A percentile compares a stretch with the other conserved stretches of the same genome.
phyloP scores from a whole-genome alignment of 2,113 vertebrate genomes.

The Malurus melanocephalus region DNA sequence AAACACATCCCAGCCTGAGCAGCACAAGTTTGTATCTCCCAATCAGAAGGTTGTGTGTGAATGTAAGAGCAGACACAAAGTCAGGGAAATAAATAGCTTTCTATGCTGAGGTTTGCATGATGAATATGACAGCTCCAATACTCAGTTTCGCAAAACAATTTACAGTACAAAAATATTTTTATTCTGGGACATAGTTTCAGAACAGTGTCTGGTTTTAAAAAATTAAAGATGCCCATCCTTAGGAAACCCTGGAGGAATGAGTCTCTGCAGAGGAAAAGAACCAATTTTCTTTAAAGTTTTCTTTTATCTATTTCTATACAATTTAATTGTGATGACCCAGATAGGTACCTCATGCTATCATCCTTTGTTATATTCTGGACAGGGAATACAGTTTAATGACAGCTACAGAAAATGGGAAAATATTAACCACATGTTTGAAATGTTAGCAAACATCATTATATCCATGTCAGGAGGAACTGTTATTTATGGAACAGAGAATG shows the following conservation, averaged over 20 bases:
- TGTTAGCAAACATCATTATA: background rate
- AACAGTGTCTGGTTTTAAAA: slow-evolving; percentile 21
- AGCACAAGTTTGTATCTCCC: background rate
- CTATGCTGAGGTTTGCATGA: background rate
- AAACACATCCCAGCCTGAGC: background rate
- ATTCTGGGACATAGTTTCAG: slow-evolving; percentile 4
- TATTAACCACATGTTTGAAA: background rate
- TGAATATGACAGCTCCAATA: background rate
- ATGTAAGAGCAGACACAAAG: background rate
- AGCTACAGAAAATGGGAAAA: background rate
- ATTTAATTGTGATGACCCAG: slow-evolving; percentile 65
- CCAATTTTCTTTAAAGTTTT: slow-evolving; percentile 56
- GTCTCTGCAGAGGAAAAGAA: slow-evolving; percentile 46
- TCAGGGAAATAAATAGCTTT: background rate
- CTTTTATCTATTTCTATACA: slow-evolving; percentile 63
- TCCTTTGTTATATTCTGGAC: slow-evolving; percentile 47
- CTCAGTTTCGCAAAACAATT: slow-evolving; percentile 5
- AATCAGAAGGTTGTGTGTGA: background rate
- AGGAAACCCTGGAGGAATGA: slow-evolving; percentile 46
- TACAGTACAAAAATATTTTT: slow-evolving; percentile 31
- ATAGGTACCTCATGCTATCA: slow-evolving; percentile 9
- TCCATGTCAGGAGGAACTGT: background rate
- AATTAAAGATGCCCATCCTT: slow-evolving; percentile 49
- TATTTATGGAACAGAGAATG: background rate
- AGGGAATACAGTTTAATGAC: slow-evolving; percentile 31